These are phyloP conservation scores for Boloria euphrosyne DNA, from an alignment of 2,888 invertebrate species.

Conservation along the genomic window DNA sequence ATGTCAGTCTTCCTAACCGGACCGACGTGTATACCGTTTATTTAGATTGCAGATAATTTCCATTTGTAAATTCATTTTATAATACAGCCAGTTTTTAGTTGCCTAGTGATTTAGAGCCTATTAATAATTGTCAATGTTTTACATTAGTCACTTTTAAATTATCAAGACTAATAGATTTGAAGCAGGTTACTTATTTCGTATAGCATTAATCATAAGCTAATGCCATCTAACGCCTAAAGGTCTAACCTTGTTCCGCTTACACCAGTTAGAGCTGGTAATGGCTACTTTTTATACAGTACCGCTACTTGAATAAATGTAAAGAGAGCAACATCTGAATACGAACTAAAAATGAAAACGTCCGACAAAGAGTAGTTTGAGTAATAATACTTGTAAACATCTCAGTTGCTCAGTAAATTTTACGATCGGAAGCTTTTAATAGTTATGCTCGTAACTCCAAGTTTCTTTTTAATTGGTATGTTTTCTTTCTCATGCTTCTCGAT, in stretches of 20 bases:
- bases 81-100: not conserved
- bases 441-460: constrained; percentile 29
- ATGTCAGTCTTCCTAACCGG: constrained; percentile 57
- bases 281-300: constrained; percentile 63
- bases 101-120: not conserved
- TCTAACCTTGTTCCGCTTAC: constrained; percentile 59
- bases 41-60: constrained; percentile 52
- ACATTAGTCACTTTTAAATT: constrained; percentile 21
- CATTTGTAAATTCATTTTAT: constrained; percentile 25
- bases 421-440: constrained; percentile 34
- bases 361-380: constrained; percentile 27
- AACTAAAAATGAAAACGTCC: constrained; percentile 50
- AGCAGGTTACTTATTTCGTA: constrained; percentile 46
- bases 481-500: constrained; percentile 32
- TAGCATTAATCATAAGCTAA: constrained; percentile 55
- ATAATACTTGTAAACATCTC: constrained; percentile 33
- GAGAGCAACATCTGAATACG: constrained; percentile 61
- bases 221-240: constrained; percentile 57
- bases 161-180: constrained; percentile 29
- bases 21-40: constrained; percentile 53
- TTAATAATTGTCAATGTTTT: not conserved
- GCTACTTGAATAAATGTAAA: constrained; percentile 60
- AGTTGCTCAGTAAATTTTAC: constrained; percentile 30
- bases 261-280: constrained; percentile 58
- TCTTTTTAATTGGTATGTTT: constrained; percentile 38